Conservation (phyloP, 2,113 vertebrate species). For the Cynoglossus semilaevis region DNA sequence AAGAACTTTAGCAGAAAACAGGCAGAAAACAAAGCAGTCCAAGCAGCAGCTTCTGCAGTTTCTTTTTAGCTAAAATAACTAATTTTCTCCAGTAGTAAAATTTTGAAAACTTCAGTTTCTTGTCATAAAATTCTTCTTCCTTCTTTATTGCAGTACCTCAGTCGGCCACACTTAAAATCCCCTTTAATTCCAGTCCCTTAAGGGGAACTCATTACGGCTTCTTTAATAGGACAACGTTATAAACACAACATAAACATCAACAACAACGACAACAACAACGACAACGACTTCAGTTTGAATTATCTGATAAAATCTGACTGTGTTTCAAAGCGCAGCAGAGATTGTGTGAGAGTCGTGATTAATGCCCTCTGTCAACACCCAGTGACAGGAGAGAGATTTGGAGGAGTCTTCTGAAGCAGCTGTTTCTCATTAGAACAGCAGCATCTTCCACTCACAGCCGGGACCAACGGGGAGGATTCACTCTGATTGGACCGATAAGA, state of each 20-base stretch:
- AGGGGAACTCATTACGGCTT: background rate
- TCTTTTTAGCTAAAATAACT: too few relatives aligned
- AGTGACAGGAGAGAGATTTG: conserved; percentile 58
- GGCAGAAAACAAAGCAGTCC: too few relatives aligned
- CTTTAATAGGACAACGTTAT: conserved; percentile 45
- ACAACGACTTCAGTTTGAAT: conserved; percentile 36
- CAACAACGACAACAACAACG: conserved; percentile 6
- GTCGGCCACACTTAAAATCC: background rate
- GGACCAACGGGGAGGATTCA: conserved; percentile 76
- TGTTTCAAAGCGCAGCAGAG: conserved; percentile 58
- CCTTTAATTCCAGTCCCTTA: background rate
- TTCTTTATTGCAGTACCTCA: too few relatives aligned
- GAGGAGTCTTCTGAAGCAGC: conserved; percentile 68
- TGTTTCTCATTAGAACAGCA: conserved; percentile 79
- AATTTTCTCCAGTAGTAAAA: too few relatives aligned
- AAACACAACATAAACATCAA: conserved; percentile 61
- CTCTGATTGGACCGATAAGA: conserved; percentile 76
- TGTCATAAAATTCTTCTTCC: too few relatives aligned
- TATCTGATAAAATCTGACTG: conserved; percentile 67
- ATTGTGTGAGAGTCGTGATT: conserved; percentile 52
- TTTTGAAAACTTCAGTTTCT: too few relatives aligned
- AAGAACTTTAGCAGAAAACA: too few relatives aligned
- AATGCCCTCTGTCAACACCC: conserved; percentile 53
- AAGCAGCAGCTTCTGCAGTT: too few relatives aligned
- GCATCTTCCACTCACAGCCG: conserved; percentile 76